phyloP scores from a whole-genome alignment of 2,113 vertebrate species.

The Lepus timidus region DNA sequence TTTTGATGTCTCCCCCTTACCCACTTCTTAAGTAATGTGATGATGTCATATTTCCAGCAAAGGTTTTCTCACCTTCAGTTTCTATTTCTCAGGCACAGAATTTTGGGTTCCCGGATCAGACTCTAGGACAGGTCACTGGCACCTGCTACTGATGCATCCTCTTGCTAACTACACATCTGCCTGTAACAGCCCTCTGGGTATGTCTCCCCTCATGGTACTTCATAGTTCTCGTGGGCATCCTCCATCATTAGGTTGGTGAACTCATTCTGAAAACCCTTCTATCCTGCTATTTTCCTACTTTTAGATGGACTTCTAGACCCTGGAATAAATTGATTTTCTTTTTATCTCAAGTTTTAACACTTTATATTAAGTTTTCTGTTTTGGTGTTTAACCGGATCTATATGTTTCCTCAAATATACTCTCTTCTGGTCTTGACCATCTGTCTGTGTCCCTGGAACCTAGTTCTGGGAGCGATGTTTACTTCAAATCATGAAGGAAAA shows the following conservation, averaged over 20 bases:
- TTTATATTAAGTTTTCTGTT: background rate
- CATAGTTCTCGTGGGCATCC: background rate
- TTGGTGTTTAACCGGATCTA: background rate
- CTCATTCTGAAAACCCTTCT: background rate
- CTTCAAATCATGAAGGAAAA: slow-evolving; percentile 2
- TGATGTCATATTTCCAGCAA: background rate
- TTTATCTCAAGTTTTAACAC: background rate
- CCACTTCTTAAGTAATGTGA: background rate
- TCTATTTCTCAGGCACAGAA: background rate
- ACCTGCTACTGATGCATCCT: background rate
- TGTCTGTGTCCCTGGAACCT: background rate
- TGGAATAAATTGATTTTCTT: background rate
- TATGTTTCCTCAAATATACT: background rate
- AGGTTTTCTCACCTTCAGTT: background rate
- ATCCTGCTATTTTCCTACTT: background rate
- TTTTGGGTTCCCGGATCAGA: background rate
- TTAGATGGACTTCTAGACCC: background rate
- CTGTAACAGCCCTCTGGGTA: background rate
- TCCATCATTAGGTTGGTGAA: background rate
- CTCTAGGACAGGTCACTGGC: too few species aligned
- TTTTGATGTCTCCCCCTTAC: background rate
- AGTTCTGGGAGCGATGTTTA: background rate
- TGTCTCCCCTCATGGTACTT: background rate
- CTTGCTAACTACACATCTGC: background rate
- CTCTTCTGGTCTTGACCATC: background rate